These are phyloP conservation scores for Epirrita christyi DNA, from an alignment of 2,888 invertebrate genomes.

Conservation along the genomic window DNA sequence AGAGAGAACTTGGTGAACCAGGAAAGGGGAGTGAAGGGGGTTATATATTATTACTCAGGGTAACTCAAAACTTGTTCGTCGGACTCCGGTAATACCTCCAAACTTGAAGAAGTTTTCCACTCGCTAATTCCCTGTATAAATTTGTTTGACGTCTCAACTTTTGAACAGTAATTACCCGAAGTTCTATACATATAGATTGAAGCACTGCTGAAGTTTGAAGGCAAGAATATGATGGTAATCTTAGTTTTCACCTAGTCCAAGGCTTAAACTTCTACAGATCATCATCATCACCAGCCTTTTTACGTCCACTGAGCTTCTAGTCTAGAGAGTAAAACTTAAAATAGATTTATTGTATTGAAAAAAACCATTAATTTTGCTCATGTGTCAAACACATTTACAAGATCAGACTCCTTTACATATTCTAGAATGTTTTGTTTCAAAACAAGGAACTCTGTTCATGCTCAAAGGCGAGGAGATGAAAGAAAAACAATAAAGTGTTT, in stretches of 20 bases:
- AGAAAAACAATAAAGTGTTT: constrained; percentile 80
- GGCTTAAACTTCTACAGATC: too few relatives aligned
- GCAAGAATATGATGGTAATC: constrained; percentile 14
- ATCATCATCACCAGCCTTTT: too few relatives aligned
- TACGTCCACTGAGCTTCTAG: too few relatives aligned
- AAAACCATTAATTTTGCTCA: background rate
- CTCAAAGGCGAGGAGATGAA: constrained; percentile 69
- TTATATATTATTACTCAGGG: too few relatives aligned
- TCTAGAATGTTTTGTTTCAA: constrained; percentile 51
- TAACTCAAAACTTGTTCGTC: constrained; percentile 74
- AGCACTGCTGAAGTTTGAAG: constrained; percentile 66
- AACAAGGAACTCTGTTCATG: constrained; percentile 51
- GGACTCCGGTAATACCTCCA: constrained; percentile 64
- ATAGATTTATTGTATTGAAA: too few relatives aligned
- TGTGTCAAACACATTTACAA: background rate
- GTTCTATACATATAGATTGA: constrained; percentile 75
- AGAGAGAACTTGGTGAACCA: constrained; percentile 60
- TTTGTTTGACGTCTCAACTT: constrained; percentile 84
- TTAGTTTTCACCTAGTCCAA: constrained; percentile 5
- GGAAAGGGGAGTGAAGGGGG: constrained; percentile 52
- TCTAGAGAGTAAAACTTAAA: too few relatives aligned
- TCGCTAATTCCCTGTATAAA: constrained; percentile 83
- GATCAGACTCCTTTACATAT: constrained; percentile 4
- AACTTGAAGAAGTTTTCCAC: constrained; percentile 69
- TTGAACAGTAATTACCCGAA: constrained; percentile 81